phyloP scores from a whole-genome alignment of 1,140 invertebrate genomes.

The Diabrotica undecimpunctata region DNA sequence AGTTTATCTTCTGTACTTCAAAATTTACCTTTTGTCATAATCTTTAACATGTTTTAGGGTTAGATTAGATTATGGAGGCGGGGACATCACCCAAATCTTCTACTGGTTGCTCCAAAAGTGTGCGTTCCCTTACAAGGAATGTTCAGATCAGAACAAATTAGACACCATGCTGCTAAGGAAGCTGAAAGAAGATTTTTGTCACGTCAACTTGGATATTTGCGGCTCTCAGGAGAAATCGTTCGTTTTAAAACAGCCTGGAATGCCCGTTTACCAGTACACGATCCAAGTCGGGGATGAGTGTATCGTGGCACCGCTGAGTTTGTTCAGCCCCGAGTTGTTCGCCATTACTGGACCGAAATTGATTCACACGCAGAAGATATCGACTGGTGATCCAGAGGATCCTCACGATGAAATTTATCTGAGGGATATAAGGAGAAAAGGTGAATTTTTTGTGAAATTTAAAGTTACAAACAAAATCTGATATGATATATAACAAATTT shows the following conservation, averaged over 20 bases:
- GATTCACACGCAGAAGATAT: conserved; percentile 69
- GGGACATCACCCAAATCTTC: conserved; percentile 82
- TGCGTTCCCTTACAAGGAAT: conserved; percentile 82
- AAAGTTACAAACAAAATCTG: no score
- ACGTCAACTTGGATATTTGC: conserved; percentile 85
- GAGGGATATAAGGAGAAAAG: conserved; percentile 75
- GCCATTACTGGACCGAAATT: conserved; percentile 74
- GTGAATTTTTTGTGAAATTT: no score
- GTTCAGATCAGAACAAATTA: conserved; percentile 64
- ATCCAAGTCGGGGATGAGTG: conserved; percentile 88
- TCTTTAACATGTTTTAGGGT: neutral
- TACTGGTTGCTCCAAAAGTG: conserved; percentile 83
- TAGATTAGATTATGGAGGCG: conserved; percentile 83
- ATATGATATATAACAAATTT: no score
- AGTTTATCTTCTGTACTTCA: no score
- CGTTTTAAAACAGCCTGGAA: conserved; percentile 67
- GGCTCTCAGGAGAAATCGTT: conserved; percentile 80
- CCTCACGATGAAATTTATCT: conserved; percentile 91
- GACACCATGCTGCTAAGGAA: conserved; percentile 75
- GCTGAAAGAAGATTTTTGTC: conserved; percentile 87
- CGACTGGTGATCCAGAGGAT: conserved; percentile 83
- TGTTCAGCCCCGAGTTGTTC: conserved; percentile 87
- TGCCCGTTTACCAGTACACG: conserved; percentile 70
- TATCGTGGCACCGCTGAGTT: conserved; percentile 82
- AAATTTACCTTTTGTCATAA: no score